Evolutionary conservation across 2,888 invertebrate species (phyloP), one percentile per base, ranked within the genome.

Genomic region (Rhopalosiphum nymphaeae): DNA sequence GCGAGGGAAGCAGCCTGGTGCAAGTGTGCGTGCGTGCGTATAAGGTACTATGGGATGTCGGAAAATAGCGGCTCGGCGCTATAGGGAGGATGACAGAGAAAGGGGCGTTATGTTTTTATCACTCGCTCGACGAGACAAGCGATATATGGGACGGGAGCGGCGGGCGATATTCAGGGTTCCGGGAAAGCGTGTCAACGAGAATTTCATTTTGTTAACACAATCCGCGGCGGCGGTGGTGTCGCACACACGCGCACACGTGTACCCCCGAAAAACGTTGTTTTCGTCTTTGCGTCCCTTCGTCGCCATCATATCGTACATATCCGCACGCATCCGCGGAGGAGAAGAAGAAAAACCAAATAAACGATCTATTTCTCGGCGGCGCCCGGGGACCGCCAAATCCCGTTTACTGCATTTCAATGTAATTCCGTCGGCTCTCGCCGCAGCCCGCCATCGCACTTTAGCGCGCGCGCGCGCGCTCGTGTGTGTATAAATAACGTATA

Each of bases 371-470:
- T 93, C 56, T 89, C 91, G 16, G 56, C 25, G 89, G 42, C 84
- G 86, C 78, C 89, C 89, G 78, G 92, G 92, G 92, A 92, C 94
- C 93, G 86, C 86, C 92, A 94, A 92, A 92, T 93, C 93, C 92
- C 93, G 94, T 94, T 94, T 94, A 89, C 93, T 93, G 90, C 94
- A 92, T 93, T 94, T 93, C 93, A 89, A 92, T 94, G 89, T 94
- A 94, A 89, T 91, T 89, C 94, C 92, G n/a, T 86, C 89, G 91
- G 89, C 85, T 91, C 61, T 95, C 56, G 95, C 92, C 89, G 94
- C 95, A 94, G 95, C 95, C 95, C 95, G 94, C 78, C 94, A 95
- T 92, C 89, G 86, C 67, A 94, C 91, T 88, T 89, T 57, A 94
- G 95, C 95, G 95, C 95, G 85, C 56, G 91, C 91, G 49, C 89